Evolutionary conservation across 2,888 invertebrate genomes (phyloP).

Genomic region (Matsumyia berberina): DNA sequence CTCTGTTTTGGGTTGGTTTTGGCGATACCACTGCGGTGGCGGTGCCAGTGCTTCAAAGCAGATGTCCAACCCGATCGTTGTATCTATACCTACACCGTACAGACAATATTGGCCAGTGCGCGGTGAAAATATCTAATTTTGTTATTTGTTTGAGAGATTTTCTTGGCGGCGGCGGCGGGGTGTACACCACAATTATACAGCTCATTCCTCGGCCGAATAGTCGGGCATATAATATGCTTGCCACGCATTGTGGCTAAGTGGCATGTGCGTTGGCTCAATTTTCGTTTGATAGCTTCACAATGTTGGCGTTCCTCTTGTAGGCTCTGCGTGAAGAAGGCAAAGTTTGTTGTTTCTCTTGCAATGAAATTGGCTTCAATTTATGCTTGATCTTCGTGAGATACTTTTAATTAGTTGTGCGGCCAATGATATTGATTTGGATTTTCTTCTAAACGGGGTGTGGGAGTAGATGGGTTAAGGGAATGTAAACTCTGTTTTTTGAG

Average conservation of each 20-base stretch:
- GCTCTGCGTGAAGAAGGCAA: constrained; percentile 19
- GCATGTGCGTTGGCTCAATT: constrained; percentile 62
- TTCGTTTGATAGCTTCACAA: constrained; percentile 47
- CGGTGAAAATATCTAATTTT: constrained; percentile 44
- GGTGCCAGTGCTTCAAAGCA: constrained; percentile 19
- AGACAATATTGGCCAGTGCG: constrained; percentile 19
- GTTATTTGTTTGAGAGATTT: constrained; percentile 32
- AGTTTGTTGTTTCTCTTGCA: constrained; percentile 14
- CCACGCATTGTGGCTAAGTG: constrained; percentile 51
- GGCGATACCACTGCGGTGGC: background rate
- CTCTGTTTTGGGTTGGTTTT: background rate
- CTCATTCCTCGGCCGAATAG: constrained; percentile 55
- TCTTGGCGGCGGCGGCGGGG: background rate
- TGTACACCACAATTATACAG: constrained; percentile 58
- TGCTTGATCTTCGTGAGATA: constrained; percentile 42
- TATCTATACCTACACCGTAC: background rate
- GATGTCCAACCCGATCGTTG: constrained; percentile 19
- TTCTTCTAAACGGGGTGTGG: background rate
- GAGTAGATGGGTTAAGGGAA: background rate
- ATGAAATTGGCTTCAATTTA: constrained; percentile 4
- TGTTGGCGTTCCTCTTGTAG: constrained; percentile 17
- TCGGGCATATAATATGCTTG: constrained; percentile 50
- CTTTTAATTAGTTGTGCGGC: constrained; percentile 17
- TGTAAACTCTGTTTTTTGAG: no score
- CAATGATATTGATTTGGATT: constrained; percentile 13